Evolutionary conservation across 2,113 vertebrate species (phyloP).

Genomic region (Corydoras maculifer): DNA sequence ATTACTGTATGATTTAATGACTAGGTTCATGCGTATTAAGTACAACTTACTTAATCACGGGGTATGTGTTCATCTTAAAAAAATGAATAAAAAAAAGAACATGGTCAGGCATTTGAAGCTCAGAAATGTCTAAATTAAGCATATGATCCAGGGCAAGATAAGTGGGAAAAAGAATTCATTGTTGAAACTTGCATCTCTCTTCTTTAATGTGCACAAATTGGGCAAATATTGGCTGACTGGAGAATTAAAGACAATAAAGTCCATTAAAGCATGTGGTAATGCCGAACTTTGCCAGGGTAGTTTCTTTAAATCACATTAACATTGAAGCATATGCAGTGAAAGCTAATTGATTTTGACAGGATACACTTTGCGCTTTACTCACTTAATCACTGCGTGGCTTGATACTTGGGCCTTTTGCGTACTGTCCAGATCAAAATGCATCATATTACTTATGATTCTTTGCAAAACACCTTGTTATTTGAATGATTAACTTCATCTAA

Average conservation of each 20-base stretch:
- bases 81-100: slow-evolving; percentile 14
- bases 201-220: slow-evolving; percentile 27
- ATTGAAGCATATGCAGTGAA: slow-evolving; percentile 22
- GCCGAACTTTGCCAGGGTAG: slow-evolving; percentile 27
- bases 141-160: slow-evolving; percentile 11
- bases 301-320: slow-evolving; percentile 41
- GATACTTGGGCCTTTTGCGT: slow-evolving; percentile 10
- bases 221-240: slow-evolving; percentile 23
- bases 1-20: slow-evolving; percentile 49
- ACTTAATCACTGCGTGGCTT: slow-evolving; percentile 34
- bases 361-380: slow-evolving; percentile 25
- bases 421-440: slow-evolving; percentile 20
- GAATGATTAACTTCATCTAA: slow-evolving; percentile 1
- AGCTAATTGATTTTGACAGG: slow-evolving; percentile 44
- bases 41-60: slow-evolving; percentile 40
- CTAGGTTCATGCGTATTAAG: slow-evolving; percentile 41
- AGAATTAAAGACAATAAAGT: slow-evolving; percentile 33
- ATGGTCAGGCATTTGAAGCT: slow-evolving; percentile 23
- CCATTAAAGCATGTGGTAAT: slow-evolving; percentile 43
- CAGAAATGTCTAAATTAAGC: slow-evolving; percentile 26
- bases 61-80: slow-evolving; percentile 30
- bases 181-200: slow-evolving; percentile 7
- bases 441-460: slow-evolving; percentile 29
- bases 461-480: slow-evolving; percentile 12
- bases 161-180: slow-evolving; percentile 23